These are phyloP conservation scores for rat (Rattus norvegicus) DNA, from an alignment of 2,113 vertebrate species.

Conservation along the genomic window DNA sequence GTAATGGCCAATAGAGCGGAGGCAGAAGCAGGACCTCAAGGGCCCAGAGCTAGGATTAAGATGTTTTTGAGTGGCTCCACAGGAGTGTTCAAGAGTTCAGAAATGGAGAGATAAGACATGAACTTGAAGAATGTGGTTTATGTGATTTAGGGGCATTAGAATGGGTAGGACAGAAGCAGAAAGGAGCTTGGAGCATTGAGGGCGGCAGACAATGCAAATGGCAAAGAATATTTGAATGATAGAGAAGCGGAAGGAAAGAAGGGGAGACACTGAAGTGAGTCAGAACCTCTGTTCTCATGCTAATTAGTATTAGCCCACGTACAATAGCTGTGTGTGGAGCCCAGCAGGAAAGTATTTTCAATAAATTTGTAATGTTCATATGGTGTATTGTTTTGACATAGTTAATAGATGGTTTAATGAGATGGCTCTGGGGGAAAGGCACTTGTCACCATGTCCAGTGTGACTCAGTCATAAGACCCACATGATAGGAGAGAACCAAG, in stretches of 20 bases:
- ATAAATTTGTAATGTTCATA: background rate
- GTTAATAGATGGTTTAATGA: background rate
- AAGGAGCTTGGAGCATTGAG: background rate
- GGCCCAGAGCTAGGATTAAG: background rate
- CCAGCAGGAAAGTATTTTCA: background rate
- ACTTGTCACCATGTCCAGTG: background rate
- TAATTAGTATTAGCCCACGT: background rate
- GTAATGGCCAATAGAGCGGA: background rate
- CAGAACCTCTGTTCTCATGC: background rate
- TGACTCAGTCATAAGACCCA: background rate
- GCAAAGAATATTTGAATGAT: background rate
- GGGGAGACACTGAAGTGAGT: background rate
- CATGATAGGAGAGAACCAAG: background rate
- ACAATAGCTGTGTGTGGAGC: no score
- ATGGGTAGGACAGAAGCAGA: background rate
- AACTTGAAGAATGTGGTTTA: background rate
- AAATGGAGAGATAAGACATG: background rate
- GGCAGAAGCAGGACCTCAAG: background rate
- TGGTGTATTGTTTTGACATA: background rate
- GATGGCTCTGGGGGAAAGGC: no score
- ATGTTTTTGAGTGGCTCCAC: background rate
- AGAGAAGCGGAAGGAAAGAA: no score
- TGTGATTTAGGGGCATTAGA: background rate
- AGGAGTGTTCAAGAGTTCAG: background rate
- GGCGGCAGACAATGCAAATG: background rate